Evolutionary conservation across 1,140 invertebrate species (phyloP).

Genomic region (Tetramorium parvispinum): DNA sequence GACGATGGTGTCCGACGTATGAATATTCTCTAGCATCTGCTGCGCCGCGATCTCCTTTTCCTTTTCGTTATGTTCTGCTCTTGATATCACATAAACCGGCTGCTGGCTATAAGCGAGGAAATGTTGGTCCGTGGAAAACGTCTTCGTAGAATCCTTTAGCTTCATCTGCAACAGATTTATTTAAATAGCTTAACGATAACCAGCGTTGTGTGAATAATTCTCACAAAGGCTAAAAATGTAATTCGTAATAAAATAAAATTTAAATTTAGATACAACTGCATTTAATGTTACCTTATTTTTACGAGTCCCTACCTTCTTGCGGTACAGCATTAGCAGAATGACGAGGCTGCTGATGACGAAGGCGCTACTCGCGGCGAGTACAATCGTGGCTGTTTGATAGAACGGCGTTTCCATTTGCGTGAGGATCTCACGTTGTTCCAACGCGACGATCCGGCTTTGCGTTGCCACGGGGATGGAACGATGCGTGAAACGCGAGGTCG

Average conservation of each 20-base stretch:
- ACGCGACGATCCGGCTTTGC: slow-evolving; percentile 85
- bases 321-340: slow-evolving; percentile 89
- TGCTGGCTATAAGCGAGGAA: slow-evolving; percentile 82
- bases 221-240: background rate
- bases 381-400: slow-evolving; percentile 90
- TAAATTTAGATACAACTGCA: background rate
- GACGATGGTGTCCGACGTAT: slow-evolving; percentile 54
- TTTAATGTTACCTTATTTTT: background rate
- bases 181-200: background rate
- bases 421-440: slow-evolving; percentile 90
- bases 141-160: slow-evolving; percentile 77
- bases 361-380: slow-evolving; percentile 89
- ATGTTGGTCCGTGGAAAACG: slow-evolving; percentile 78
- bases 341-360: slow-evolving; percentile 90
- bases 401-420: slow-evolving; percentile 89
- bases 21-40: slow-evolving; percentile 35
- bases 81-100: slow-evolving; percentile 84
- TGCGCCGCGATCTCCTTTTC: slow-evolving; percentile 53
- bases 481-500: slow-evolving; percentile 88
- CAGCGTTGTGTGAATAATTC: background rate
- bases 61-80: slow-evolving; percentile 81
- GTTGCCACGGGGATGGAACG: slow-evolving; percentile 84
- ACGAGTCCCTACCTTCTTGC: slow-evolving; percentile 84
- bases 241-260: background rate
- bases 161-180: slow-evolving; percentile 77